phyloP scores from a whole-genome alignment of 1,140 invertebrate species.

The Drosophila sturtevanti region DNA sequence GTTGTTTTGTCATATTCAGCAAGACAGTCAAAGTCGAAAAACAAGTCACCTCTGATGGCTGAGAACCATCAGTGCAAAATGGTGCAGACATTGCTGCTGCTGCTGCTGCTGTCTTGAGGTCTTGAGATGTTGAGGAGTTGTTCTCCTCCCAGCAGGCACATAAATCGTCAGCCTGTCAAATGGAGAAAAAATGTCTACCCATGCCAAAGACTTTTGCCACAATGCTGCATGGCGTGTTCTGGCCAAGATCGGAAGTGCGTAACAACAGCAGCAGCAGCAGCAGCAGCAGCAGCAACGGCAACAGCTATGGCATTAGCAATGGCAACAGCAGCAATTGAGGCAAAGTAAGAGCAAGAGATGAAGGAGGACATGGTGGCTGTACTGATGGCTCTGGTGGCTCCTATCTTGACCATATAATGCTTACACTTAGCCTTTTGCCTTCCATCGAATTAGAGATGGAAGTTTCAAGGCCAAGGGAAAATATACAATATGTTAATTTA shows the following conservation, averaged over 20 bases:
- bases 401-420: constrained; percentile 73
- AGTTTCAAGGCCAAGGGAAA: not conserved
- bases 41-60: constrained; percentile 15
- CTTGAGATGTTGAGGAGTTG: constrained; percentile 24
- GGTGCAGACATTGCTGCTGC: not conserved
- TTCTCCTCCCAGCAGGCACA: constrained; percentile 58
- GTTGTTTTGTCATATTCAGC: constrained; percentile 72
- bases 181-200: constrained; percentile 65
- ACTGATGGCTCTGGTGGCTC: constrained; percentile 33
- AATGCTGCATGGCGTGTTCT: constrained; percentile 51
- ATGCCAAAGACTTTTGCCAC: constrained; percentile 28
- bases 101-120: not conserved
- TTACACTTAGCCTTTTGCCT: constrained; percentile 57
- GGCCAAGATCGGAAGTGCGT: constrained; percentile 75
- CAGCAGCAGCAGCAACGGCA: constrained; percentile 21
- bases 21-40: constrained; percentile 38
- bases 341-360: not conserved
- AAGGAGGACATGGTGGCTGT: not conserved
- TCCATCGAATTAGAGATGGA: constrained; percentile 16
- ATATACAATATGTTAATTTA: too few species aligned
- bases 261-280: constrained; percentile 31
- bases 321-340: not conserved
- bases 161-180: constrained; percentile 82
- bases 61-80: not conserved
- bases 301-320: not conserved